Base-by-base conservation (phyloP, 2,113 vertebrate species). In the Anhinga rufa region DNA sequence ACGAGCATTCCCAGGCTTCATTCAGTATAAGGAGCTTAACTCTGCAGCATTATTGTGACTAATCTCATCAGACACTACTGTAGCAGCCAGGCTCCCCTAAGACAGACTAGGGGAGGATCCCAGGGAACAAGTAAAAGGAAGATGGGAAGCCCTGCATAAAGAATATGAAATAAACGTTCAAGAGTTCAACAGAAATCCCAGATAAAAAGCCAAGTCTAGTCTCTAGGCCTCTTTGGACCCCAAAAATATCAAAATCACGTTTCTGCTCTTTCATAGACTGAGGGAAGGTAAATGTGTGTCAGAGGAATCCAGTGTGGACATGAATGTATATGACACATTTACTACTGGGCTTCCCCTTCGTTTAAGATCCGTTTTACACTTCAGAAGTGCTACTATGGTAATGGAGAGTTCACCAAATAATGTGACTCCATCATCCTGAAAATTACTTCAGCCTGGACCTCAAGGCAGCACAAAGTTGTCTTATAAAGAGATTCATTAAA, bases 11-110 rank as follows among this genome's bases (percentile, higher is more conserved):
- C 86, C 58, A 86, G 90, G 90, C 69, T 84, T 31, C 72, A 82
- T 84, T 28, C 72, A 82, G 40, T 70, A 44, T 94, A 96, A 96
- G 94, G 61, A 96, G 96, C 92, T 96, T 96, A 96, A 48, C 88
- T 92, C 90, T 91, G 88, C 92, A 92, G 88, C 79, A 86, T 94
- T 96, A 92, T 46, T 93, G 88, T 76, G 93, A 92, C 81, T 96
- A 95, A 97, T 96, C 91, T 84, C 83, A 94, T 97, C 96, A 96
- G 91, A 94, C 49, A 17, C 49, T 79, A 34, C 81, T 84, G 74
- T 85, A 61, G 80, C 86, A 92, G 83, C 81, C 77, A 95, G 91
- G 52, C 57, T 93, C 21, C 78, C 74, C 40, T 75, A 69, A 36
- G 40, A 68, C 42, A 88, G 60, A 38, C 6, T 9, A 68, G 36